Conservation (phyloP, 2,888 invertebrate genomes). For the Scaptomyza reducta region DNA sequence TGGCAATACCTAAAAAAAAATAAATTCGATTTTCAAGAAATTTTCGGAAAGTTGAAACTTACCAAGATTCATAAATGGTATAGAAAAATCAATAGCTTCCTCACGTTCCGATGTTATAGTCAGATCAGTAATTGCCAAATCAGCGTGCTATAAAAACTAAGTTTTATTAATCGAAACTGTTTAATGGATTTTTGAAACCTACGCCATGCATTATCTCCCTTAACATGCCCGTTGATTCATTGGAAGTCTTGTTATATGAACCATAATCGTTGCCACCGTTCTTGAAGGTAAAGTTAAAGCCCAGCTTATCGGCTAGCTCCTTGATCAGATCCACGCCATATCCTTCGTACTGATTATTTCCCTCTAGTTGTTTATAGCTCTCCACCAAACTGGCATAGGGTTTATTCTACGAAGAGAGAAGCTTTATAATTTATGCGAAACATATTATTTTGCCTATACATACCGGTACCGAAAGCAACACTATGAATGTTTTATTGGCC, state of each 20-base stretch:
- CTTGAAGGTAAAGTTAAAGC: conserved; percentile 92
- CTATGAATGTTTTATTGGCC: conserved; percentile 89
- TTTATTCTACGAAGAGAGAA: conserved; percentile 84
- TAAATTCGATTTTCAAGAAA: neutral
- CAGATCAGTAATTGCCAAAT: conserved; percentile 96
- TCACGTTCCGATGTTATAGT: conserved; percentile 95
- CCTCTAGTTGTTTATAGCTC: conserved; percentile 87
- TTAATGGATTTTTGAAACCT: conserved; percentile 21
- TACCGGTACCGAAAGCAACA: conserved; percentile 89
- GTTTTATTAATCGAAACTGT: neutral
- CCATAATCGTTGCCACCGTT: conserved; percentile 92
- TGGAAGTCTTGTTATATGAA: conserved; percentile 86
- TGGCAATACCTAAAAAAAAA: conserved; percentile 89
- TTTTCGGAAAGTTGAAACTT: conserved; percentile 30
- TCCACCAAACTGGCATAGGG: conserved; percentile 95
- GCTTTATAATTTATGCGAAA: neutral
- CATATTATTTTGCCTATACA: neutral
- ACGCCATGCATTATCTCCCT: conserved; percentile 89
- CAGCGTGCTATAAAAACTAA: conserved; percentile 88
- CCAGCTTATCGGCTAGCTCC: conserved; percentile 90
- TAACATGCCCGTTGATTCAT: conserved; percentile 94
- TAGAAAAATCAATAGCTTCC: conserved; percentile 95
- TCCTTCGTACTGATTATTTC: conserved; percentile 93
- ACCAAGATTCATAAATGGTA: conserved; percentile 97
- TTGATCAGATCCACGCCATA: conserved; percentile 94